These are phyloP conservation scores for Vulpes lagopus DNA, from an alignment of 2,113 vertebrate genomes.

Conservation along the genomic window DNA sequence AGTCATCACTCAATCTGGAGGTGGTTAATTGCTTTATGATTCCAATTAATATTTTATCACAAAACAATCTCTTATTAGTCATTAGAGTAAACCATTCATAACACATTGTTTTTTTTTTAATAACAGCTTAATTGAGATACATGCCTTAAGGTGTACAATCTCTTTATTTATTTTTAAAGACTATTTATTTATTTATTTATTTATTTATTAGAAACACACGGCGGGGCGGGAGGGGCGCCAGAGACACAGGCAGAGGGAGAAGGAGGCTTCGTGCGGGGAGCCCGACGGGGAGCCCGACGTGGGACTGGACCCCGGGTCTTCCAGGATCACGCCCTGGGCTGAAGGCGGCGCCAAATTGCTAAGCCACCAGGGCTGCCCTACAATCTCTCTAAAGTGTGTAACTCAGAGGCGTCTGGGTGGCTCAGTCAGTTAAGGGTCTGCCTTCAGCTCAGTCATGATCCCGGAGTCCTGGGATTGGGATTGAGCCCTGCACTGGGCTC, in stretches of 20 bases:
- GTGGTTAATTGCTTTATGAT: neutral
- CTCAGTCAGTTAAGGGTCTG: neutral
- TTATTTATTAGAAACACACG: too few relatives aligned
- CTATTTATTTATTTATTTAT: too few relatives aligned
- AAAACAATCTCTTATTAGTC: constrained; percentile 42
- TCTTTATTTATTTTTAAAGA: too few relatives aligned
- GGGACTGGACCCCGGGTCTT: too few relatives aligned
- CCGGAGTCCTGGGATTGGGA: neutral
- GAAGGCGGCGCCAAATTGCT: too few relatives aligned
- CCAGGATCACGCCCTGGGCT: too few relatives aligned
- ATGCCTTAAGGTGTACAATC: neutral
- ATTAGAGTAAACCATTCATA: constrained; percentile 35
- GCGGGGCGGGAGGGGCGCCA: too few relatives aligned
- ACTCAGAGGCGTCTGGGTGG: neutral
- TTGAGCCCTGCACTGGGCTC: accelerated
- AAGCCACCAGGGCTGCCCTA: too few relatives aligned
- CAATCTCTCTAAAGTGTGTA: neutral
- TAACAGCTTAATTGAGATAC: constrained; percentile 34
- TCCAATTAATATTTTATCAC: constrained; percentile 45
- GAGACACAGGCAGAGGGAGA: too few relatives aligned
- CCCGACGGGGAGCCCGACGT: too few relatives aligned
- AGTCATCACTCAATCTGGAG: neutral
- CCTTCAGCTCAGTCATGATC: neutral
- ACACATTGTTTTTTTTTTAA: neutral
- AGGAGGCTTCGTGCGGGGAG: too few relatives aligned